A percentile compares a stretch with the other conserved stretches of the same genome.
phyloP scores from a whole-genome alignment of 2,888 invertebrate genomes.

The Drosophila mettleri region DNA sequence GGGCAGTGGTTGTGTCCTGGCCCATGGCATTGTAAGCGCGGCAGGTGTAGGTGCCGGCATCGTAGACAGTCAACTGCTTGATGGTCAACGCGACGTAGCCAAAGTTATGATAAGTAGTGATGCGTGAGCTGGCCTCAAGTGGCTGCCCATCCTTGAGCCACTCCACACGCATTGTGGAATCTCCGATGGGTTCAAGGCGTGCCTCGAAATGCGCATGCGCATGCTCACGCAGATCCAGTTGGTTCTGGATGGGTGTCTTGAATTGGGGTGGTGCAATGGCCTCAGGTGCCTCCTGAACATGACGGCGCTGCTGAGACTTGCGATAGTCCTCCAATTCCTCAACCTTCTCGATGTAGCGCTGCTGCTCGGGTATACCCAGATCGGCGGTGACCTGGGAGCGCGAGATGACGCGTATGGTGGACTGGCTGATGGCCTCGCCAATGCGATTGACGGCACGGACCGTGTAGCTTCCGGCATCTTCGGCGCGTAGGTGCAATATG shows the following conservation, averaged over 20 bases:
- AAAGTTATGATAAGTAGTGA: constrained; percentile 96
- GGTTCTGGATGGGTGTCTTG: constrained; percentile 95
- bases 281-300: constrained; percentile 92
- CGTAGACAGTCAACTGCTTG: constrained; percentile 94
- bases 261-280: constrained; percentile 93
- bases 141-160: constrained; percentile 97
- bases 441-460: constrained; percentile 95
- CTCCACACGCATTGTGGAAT: constrained; percentile 94
- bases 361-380: constrained; percentile 95
- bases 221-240: constrained; percentile 94
- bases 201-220: constrained; percentile 98
- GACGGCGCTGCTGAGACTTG: constrained; percentile 90
- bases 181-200: constrained; percentile 96
- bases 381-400: constrained; percentile 94
- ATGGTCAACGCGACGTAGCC: constrained; percentile 97
- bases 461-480: constrained; percentile 98
- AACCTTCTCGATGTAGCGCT: constrained; percentile 95
- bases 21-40: constrained; percentile 94
- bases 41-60: constrained; percentile 95
- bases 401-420: constrained; percentile 90
- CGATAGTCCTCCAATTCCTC: constrained; percentile 96
- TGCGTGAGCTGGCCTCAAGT: constrained; percentile 96
- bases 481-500: constrained; percentile 98
- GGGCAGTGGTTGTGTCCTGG: constrained; percentile 92
- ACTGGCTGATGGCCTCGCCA: constrained; percentile 95